Conservation (phyloP, 2,797 vertebrate genomes). For the Triplophysa yarkandensis region DNA sequence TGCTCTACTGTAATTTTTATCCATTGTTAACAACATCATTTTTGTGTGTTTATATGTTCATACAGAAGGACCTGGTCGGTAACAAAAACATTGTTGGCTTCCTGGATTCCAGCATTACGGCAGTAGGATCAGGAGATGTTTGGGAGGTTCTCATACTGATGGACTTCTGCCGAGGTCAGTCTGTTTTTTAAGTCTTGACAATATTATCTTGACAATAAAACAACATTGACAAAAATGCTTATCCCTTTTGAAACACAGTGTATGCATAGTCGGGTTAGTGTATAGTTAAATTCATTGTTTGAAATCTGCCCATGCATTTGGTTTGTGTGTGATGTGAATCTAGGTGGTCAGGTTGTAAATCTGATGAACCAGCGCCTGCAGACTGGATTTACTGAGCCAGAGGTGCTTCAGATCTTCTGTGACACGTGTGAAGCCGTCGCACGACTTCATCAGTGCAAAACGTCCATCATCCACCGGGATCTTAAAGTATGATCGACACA, state of each 20-base stretch:
- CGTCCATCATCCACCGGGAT: slow-evolving; percentile 92
- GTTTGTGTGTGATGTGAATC: neutral
- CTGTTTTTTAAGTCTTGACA: neutral
- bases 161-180: slow-evolving; percentile 95
- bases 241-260: neutral
- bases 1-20: neutral
- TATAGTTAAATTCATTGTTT: neutral
- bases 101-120: slow-evolving; percentile 94
- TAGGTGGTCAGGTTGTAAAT: slow-evolving; percentile 97
- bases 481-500: slow-evolving; percentile 82
- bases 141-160: slow-evolving; percentile 98
- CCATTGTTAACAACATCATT: neutral
- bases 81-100: slow-evolving; percentile 98
- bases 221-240: neutral
- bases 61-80: slow-evolving; percentile 90
- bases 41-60: slow-evolving; percentile 36
- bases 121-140: slow-evolving; percentile 90
- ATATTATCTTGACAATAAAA: no score
- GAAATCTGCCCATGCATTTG: no score
- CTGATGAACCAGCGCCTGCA: slow-evolving; percentile 97
- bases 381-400: slow-evolving; percentile 90
- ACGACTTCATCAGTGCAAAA: slow-evolving; percentile 92
- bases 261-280: neutral
- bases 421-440: slow-evolving; percentile 95
- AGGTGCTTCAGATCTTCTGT: slow-evolving; percentile 96